These are phyloP conservation scores for Neomorphus geoffroyi DNA, from an alignment of 2,797 vertebrate genomes.

Conservation along the genomic window DNA sequence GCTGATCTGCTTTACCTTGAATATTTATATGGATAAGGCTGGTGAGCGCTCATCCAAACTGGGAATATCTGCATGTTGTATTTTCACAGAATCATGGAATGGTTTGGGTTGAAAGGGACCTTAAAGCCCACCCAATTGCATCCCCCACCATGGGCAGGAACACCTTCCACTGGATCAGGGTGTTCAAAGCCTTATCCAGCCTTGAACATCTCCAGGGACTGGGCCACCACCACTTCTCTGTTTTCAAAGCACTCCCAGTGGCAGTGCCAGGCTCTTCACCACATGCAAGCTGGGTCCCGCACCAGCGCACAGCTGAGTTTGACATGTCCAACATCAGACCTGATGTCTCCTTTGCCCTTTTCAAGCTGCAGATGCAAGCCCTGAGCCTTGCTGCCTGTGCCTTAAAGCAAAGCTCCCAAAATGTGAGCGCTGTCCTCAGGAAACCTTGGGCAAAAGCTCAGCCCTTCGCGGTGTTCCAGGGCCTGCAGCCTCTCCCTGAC, in stretches of 20 bases:
- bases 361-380: not conserved
- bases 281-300: not conserved
- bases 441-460: not conserved
- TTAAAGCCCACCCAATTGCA: too few species aligned
- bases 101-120: too few species aligned
- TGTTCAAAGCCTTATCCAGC: too few species aligned
- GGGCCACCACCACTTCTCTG: too few species aligned
- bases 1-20: too few species aligned
- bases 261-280: not conserved
- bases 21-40: rapidly evolving
- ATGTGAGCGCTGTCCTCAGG: not conserved
- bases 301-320: not conserved
- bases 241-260: not conserved
- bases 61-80: not conserved
- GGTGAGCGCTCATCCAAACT: rapidly evolving
- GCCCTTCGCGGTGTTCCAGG: not conserved
- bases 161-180: too few species aligned
- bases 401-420: not conserved
- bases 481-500: not conserved
- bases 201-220: too few species aligned
- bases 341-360: not conserved
- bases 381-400: not conserved
- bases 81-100: not conserved
- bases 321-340: not conserved
- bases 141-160: too few species aligned